These are phyloP conservation scores for Drosophila leonis DNA, from an alignment of 2,888 invertebrate genomes.

Conservation along the genomic window DNA sequence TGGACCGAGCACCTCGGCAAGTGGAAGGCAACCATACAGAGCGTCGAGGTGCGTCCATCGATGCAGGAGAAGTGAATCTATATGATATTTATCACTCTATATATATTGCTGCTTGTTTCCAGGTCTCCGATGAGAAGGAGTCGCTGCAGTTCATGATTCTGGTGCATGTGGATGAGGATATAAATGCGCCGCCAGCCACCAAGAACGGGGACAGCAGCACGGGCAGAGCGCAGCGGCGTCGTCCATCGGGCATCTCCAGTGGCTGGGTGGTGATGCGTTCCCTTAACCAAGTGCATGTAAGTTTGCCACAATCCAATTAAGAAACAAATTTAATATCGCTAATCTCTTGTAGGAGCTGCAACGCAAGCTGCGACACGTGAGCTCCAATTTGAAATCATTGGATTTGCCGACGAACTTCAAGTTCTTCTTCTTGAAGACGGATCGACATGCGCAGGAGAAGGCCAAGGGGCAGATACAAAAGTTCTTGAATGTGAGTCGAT, in stretches of 20 bases:
- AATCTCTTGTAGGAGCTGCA: conserved; percentile 89
- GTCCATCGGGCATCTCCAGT: conserved; percentile 87
- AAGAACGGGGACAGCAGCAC: conserved; percentile 58
- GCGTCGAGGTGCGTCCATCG: conserved; percentile 88
- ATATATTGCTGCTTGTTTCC: conserved; percentile 11
- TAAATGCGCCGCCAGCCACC: conserved; percentile 70
- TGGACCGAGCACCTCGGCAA: conserved; percentile 96
- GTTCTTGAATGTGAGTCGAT: conserved; percentile 91
- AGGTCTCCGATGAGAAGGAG: conserved; percentile 87
- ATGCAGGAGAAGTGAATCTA: no score
- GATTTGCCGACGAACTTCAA: conserved; percentile 94
- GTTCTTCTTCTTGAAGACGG: conserved; percentile 93
- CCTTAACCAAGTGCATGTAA: conserved; percentile 88
- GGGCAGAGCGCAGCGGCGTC: conserved; percentile 85
- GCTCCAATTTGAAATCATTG: conserved; percentile 91
- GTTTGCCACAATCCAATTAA: conserved; percentile 32
- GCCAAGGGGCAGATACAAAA: conserved; percentile 93
- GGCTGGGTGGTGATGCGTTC: conserved; percentile 90
- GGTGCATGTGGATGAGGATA: conserved; percentile 90
- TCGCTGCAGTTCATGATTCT: conserved; percentile 91
- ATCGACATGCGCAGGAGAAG: conserved; percentile 92
- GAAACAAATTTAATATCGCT: background rate
- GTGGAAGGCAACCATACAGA: conserved; percentile 94
- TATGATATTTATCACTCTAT: background rate
- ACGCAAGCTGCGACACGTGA: conserved; percentile 93